Evolutionary conservation across 2,797 vertebrate genomes (phyloP).

Genomic region (Gallinago nigripennis): DNA sequence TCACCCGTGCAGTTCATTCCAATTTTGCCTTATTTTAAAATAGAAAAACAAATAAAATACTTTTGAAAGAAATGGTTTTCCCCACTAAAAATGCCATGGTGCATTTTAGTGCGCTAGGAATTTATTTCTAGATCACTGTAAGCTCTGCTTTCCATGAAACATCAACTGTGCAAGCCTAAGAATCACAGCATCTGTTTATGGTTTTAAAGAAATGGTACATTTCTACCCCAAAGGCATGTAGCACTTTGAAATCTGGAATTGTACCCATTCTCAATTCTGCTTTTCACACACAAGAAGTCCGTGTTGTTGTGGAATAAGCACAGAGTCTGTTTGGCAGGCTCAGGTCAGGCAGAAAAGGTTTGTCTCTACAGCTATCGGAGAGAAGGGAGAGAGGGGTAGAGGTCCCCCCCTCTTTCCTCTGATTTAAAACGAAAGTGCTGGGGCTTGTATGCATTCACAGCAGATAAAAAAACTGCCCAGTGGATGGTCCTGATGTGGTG

Average conservation of each 20-base stretch:
- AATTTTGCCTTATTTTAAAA: background rate
- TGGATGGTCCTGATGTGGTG: background rate
- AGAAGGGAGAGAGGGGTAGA: background rate
- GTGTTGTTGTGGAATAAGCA: background rate
- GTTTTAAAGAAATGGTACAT: background rate
- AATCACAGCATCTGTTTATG: background rate
- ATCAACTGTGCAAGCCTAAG: background rate
- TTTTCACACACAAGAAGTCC: background rate
- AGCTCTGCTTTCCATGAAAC: background rate
- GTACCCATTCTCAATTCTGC: background rate
- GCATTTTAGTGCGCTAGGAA: background rate
- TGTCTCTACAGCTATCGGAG: rapidly evolving
- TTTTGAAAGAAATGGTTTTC: background rate
- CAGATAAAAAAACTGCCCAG: background rate
- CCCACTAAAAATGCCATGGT: background rate
- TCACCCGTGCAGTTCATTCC: background rate
- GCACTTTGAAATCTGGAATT: background rate
- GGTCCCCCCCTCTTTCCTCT: background rate
- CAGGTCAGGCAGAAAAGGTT: background rate
- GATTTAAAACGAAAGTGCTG: background rate
- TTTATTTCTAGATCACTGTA: background rate
- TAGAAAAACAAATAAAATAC: background rate
- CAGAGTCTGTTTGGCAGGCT: background rate
- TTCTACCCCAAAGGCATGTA: background rate
- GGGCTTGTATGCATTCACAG: background rate